Evolutionary conservation across 2,888 invertebrate genomes (phyloP), one percentile per base, ranked within the genome.

Genomic region (Hesperia comma): DNA sequence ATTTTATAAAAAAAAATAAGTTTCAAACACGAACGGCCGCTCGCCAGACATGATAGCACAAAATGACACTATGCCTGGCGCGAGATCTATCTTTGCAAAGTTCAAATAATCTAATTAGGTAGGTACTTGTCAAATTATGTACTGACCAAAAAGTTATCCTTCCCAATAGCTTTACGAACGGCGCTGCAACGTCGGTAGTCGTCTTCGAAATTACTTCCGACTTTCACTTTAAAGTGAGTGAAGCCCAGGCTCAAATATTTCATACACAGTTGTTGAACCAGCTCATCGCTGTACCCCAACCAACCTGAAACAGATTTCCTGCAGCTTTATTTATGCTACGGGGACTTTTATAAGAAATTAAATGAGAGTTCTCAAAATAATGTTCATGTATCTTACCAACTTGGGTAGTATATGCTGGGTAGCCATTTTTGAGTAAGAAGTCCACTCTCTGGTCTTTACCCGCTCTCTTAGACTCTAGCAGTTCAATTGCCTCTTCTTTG

Each of bases 391-490:
- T 46, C 89, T 82, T 82, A 95, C 95, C 96, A 71, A 95, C 95
- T 94, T 96, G 96, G 0, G 98, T 98, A 0, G 98, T 98, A 80
- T 98, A 94, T 0, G 97, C 96, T 0, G 97, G 98, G 81, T 97
- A 97, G 14, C 98, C 98, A 19, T 93, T 93, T 57, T 93, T 84
- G 61, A 91, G 74, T 67, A 98, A 85, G 68, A 93, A 88, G 63
- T 94, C 85, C 75, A 97, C 95, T 77, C 97, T 92, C 14, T 94
- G 87, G 1, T 93, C 87, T 83, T 95, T 96, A 0, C 94, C 94
- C 0, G 77, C 73, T 75, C 88, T 84, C 63, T 94, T 95, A 53
- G 93, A 87, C 77, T 93, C 94, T 15, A 98, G 84, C 60, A 98
- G 87, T 61, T 93, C 85, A 43, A 98, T 85, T 0, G 98, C 98